phyloP scores from a whole-genome alignment of 2,797 vertebrate species.

The Gymnodraco acuticeps region DNA sequence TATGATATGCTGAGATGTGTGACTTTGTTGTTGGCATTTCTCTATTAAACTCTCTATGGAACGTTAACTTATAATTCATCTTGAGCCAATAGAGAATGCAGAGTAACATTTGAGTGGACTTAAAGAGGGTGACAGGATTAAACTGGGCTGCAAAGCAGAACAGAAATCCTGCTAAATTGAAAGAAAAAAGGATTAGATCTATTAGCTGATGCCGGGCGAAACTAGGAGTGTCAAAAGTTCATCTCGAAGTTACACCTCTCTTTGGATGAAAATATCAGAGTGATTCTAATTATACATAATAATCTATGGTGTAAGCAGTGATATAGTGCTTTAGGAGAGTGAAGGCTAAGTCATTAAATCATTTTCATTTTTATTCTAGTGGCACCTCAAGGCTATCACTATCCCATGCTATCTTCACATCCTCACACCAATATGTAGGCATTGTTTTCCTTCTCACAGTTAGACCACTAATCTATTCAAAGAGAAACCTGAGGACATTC shows the following conservation, averaged over 20 bases:
- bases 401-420: slow-evolving; percentile 18
- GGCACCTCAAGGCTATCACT: slow-evolving; percentile 17
- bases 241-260: slow-evolving; percentile 12
- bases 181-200: slow-evolving; percentile 19
- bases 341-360: slow-evolving; percentile 35
- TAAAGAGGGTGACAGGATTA: not conserved
- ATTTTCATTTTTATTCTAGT: slow-evolving; percentile 34
- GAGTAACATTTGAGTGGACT: not conserved
- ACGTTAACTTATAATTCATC: slow-evolving; percentile 8
- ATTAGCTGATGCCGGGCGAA: slow-evolving; percentile 6
- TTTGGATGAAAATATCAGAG: slow-evolving; percentile 9
- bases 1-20: slow-evolving; percentile 1
- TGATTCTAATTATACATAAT: slow-evolving; percentile 17
- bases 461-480: slow-evolving; percentile 26
- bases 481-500: slow-evolving; percentile 16
- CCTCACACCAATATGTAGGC: not conserved
- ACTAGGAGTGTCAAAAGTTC: not conserved
- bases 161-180: slow-evolving; percentile 4
- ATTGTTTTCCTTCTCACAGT: slow-evolving; percentile 31
- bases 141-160: slow-evolving; percentile 8
- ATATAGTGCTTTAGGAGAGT: slow-evolving; percentile 15
- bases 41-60: not conserved
- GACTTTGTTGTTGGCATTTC: not conserved
- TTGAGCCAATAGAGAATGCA: not conserved
- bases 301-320: slow-evolving; percentile 11